Conservation (phyloP, 2,113 vertebrate genomes). For the Cyphomyrus plagiostoma region DNA sequence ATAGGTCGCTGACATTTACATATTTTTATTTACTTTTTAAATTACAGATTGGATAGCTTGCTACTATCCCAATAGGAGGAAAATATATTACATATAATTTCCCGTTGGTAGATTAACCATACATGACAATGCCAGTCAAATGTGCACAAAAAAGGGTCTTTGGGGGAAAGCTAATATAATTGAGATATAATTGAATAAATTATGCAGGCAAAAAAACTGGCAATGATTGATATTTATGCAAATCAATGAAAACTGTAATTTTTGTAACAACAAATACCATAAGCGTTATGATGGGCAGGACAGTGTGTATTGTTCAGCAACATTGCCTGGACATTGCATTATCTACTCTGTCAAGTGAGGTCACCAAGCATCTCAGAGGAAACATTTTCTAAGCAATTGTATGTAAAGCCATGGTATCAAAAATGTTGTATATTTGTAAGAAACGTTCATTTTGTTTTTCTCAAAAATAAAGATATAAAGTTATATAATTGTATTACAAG, state of each 20-base stretch:
- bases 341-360: neutral
- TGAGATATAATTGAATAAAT: neutral
- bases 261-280: neutral
- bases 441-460: neutral
- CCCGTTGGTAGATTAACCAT: neutral
- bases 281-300: neutral
- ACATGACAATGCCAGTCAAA: neutral
- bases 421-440: neutral
- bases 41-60: neutral
- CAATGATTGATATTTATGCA: neutral
- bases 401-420: neutral
- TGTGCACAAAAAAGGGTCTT: neutral
- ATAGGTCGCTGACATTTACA: neutral
- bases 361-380: neutral
- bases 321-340: neutral
- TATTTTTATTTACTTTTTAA: neutral
- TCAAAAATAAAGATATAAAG: neutral
- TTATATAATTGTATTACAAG: neutral
- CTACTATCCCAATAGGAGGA: neutral
- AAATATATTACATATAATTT: neutral
- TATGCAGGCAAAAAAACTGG: neutral
- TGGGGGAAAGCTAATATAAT: neutral
- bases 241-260: neutral
- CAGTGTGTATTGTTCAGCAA: neutral
- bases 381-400: neutral